phyloP scores from a whole-genome alignment of 1,140 invertebrate species.

The Odontomachus brunneus region DNA sequence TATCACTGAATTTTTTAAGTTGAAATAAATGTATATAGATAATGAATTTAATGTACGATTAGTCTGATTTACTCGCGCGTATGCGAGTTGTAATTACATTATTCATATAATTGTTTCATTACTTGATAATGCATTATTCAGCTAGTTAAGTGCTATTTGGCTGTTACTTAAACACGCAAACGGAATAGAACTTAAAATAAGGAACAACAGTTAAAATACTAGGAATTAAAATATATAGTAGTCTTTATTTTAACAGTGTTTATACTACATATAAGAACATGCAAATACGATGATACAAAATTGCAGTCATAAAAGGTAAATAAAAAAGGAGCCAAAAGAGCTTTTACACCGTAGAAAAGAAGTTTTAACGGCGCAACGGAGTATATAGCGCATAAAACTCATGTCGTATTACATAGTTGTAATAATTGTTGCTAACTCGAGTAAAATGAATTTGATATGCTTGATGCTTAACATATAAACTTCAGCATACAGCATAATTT shows the following conservation, averaged over 20 bases:
- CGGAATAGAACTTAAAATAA: conserved; percentile 69
- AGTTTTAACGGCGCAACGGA: background rate
- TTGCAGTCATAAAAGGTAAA: conserved; percentile 40
- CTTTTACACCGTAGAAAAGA: background rate
- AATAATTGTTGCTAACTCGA: too few species aligned
- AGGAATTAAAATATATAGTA: conserved; percentile 63
- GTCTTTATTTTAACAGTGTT: conserved; percentile 71
- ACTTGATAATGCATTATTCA: background rate
- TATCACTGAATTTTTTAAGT: too few species aligned
- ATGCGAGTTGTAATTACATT: too few species aligned
- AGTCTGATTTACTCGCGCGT: too few species aligned
- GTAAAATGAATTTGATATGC: background rate
- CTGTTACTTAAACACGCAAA: background rate
- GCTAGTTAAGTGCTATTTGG: background rate
- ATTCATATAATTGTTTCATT: background rate
- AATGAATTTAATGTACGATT: background rate
- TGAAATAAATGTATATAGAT: too few species aligned
- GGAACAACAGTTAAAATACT: conserved; percentile 69
- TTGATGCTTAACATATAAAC: conserved; percentile 10
- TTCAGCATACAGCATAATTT: conserved; percentile 16
- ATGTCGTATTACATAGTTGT: too few species aligned
- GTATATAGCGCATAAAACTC: conserved; percentile 20
- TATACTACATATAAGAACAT: conserved; percentile 63
- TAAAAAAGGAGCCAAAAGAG: conserved; percentile 36
- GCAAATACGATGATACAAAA: conserved; percentile 62